These are phyloP conservation scores for Cephus nigrinus DNA, from an alignment of 2,888 invertebrate genomes.

Conservation along the genomic window DNA sequence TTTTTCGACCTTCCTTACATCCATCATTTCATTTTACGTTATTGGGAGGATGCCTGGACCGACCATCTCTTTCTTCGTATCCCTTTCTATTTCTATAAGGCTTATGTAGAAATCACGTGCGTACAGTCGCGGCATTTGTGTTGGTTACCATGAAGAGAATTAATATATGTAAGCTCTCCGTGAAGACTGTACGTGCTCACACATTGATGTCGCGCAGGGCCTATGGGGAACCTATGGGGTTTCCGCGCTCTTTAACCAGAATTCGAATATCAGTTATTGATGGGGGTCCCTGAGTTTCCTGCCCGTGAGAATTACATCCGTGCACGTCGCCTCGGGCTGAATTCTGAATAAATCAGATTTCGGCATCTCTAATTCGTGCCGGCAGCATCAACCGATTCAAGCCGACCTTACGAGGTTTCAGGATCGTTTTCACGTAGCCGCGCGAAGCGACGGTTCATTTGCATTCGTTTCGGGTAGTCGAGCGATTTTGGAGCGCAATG, in stretches of 20 bases:
- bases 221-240: constrained; percentile 23
- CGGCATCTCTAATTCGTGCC: constrained; percentile 2
- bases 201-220: background rate
- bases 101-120: too few species aligned
- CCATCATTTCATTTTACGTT: constrained; percentile 7
- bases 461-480: too few species aligned
- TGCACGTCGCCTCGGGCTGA: constrained; percentile 21
- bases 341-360: constrained; percentile 37
- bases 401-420: background rate
- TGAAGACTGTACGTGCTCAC: background rate
- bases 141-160: too few species aligned
- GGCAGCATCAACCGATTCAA: background rate
- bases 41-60: constrained; percentile 28
- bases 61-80: too few species aligned
- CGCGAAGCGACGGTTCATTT: too few species aligned
- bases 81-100: too few species aligned
- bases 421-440: too few species aligned
- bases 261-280: constrained; percentile 60
- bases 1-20: constrained; percentile 16
- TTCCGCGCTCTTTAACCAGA: constrained; percentile 40
- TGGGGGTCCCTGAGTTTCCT: constrained; percentile 30
- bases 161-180: constrained; percentile 20
- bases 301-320: constrained; percentile 35
- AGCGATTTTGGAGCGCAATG: too few species aligned
- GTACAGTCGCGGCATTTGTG: too few species aligned